phyloP scores from a whole-genome alignment of 2,797 vertebrate genomes.

The Phaenicophaeus curvirostris region DNA sequence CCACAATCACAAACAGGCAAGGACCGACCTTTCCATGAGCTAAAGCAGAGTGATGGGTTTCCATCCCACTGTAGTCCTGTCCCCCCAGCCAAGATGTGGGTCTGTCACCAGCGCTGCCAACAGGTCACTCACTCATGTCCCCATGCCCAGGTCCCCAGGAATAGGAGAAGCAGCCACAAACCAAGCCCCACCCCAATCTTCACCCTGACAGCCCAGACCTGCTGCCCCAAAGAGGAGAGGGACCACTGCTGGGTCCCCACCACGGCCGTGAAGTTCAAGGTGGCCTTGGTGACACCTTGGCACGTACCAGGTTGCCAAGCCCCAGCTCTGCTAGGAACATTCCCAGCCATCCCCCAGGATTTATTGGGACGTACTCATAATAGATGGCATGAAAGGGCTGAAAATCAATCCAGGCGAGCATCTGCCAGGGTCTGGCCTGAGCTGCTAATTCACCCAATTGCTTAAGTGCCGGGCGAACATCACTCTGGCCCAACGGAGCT shows the following conservation, averaged over 20 bases:
- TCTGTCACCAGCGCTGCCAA: not conserved
- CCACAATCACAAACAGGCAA: not conserved
- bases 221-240: not conserved
- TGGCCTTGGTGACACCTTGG: not conserved
- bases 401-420: not conserved
- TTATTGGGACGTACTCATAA: not conserved
- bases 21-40: not conserved
- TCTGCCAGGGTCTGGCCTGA: not conserved
- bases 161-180: not conserved
- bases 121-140: no score
- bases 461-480: not conserved
- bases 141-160: not conserved
- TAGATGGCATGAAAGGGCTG: not conserved
- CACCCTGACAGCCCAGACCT: not conserved
- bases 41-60: not conserved
- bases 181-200: not conserved
- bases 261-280: not conserved
- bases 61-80: not conserved
- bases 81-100: not conserved
- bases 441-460: not conserved
- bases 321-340: not conserved
- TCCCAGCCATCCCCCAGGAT: not conserved
- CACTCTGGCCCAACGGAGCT: not conserved
- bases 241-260: not conserved
- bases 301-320: accelerated